These are phyloP conservation scores for Odontomyia ornata DNA, from an alignment of 2,888 invertebrate species.

Conservation along the genomic window DNA sequence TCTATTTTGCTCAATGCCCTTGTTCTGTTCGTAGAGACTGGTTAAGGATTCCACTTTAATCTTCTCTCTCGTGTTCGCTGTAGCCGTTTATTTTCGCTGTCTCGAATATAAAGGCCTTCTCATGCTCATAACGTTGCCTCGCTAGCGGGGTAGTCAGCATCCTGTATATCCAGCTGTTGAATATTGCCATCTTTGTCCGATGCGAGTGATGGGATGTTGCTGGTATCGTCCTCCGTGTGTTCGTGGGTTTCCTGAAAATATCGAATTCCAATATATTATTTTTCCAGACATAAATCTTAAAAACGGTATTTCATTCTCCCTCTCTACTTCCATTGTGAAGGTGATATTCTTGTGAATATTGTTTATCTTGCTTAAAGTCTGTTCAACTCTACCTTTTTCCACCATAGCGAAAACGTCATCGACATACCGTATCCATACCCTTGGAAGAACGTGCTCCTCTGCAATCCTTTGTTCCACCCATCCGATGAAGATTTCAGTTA, in stretches of 20 bases:
- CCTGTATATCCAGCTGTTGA: neutral
- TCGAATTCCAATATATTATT: neutral
- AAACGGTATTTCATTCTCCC: neutral
- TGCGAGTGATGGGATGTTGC: neutral
- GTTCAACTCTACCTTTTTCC: neutral
- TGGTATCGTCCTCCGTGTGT: neutral
- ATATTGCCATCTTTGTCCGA: neutral
- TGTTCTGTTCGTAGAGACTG: neutral
- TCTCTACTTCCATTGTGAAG: conserved; percentile 15
- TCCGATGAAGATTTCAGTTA: conserved; percentile 16
- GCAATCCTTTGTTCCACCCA: neutral
- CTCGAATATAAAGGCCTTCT: too few species aligned
- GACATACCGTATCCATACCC: conserved; percentile 9
- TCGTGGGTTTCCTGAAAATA: conserved; percentile 6
- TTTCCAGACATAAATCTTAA: neutral
- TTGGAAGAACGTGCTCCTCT: neutral
- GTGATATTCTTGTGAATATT: neutral
- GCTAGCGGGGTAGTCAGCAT: neutral
- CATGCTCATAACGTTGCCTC: too few species aligned
- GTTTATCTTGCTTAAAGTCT: neutral
- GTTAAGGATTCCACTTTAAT: too few species aligned
- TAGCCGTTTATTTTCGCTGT: too few species aligned
- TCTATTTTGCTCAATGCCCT: neutral
- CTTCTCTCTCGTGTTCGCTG: too few species aligned
- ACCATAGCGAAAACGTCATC: conserved; percentile 10